Conservation (phyloP, 2,113 vertebrate species). For the Puntigrus tetrazona region DNA sequence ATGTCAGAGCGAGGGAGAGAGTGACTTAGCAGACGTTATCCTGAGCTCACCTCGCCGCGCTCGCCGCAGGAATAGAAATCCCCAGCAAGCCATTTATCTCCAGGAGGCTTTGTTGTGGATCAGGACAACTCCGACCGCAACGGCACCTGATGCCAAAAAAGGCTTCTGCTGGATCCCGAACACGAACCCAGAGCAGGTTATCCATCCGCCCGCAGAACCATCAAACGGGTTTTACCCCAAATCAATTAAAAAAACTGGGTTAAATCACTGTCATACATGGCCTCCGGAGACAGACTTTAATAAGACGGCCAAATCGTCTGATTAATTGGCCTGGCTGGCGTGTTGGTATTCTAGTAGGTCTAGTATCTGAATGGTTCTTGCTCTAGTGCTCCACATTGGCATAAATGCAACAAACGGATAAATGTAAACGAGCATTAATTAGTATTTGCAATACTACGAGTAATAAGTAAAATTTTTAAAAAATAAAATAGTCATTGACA, state of each 20-base stretch:
- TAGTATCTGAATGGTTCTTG: not conserved
- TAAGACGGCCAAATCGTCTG: not conserved
- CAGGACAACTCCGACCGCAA: slow-evolving; percentile 29
- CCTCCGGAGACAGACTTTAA: not conserved
- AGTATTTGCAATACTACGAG: not conserved
- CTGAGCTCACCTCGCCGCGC: slow-evolving; percentile 48
- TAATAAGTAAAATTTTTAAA: not conserved
- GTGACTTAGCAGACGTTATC: slow-evolving; percentile 55
- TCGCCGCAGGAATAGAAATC: slow-evolving; percentile 42
- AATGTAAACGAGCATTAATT: not conserved
- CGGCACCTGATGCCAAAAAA: slow-evolving; percentile 35
- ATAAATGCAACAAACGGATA: not conserved
- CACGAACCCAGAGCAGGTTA: slow-evolving; percentile 6
- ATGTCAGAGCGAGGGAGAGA: slow-evolving; percentile 42
- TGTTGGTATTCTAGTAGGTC: not conserved
- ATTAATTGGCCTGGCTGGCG: not conserved
- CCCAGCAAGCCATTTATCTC: slow-evolving; percentile 51
- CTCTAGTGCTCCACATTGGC: not conserved
- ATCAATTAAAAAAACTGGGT: not conserved
- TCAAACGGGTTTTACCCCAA: not conserved
- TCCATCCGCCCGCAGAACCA: not conserved
- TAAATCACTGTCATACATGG: not conserved
- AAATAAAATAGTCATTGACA: not conserved
- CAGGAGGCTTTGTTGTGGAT: slow-evolving; percentile 43
- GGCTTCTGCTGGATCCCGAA: slow-evolving; percentile 13